Conservation (phyloP, 2,888 invertebrate genomes). For the Drosophila picticornis region DNA sequence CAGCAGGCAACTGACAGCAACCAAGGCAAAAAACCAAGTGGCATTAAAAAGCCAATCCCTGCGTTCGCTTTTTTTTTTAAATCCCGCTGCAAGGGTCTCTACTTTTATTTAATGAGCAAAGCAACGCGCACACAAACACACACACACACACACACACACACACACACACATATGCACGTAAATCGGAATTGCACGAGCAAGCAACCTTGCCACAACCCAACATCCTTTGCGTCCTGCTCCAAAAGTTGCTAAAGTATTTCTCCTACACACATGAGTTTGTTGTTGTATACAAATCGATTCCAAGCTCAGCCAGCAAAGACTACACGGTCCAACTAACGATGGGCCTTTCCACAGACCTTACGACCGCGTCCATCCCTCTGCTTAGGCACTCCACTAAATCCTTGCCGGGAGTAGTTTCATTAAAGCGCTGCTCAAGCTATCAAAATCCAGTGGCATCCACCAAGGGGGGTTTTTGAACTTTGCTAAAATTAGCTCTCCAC, state of each 20-base stretch:
- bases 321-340: constrained; percentile 24
- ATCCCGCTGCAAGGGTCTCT: constrained; percentile 59
- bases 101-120: constrained; percentile 65
- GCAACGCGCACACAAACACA: constrained; percentile 25
- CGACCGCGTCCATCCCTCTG: background rate
- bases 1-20: constrained; percentile 14
- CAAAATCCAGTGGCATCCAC: background rate
- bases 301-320: constrained; percentile 41
- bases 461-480: background rate
- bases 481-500: background rate
- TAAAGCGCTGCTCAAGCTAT: background rate
- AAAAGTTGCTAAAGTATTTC: constrained; percentile 51
- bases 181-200: constrained; percentile 25
- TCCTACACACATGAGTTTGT: constrained; percentile 8
- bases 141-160: constrained; percentile 13
- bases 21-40: constrained; percentile 54
- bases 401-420: constrained; percentile 8
- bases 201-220: constrained; percentile 1
- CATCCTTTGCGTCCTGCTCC: constrained; percentile 24
- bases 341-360: constrained; percentile 6
- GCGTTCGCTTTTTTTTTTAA: constrained; percentile 47
- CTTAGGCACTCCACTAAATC: background rate
- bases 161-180: constrained; percentile 3
- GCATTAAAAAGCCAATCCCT: constrained; percentile 76
- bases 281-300: constrained; percentile 71